Percentiles rank a stretch among this genome's conserved stretches.
phyloP scores from a whole-genome alignment of 2,797 vertebrate genomes.

The Amphiprion clarkii region DNA sequence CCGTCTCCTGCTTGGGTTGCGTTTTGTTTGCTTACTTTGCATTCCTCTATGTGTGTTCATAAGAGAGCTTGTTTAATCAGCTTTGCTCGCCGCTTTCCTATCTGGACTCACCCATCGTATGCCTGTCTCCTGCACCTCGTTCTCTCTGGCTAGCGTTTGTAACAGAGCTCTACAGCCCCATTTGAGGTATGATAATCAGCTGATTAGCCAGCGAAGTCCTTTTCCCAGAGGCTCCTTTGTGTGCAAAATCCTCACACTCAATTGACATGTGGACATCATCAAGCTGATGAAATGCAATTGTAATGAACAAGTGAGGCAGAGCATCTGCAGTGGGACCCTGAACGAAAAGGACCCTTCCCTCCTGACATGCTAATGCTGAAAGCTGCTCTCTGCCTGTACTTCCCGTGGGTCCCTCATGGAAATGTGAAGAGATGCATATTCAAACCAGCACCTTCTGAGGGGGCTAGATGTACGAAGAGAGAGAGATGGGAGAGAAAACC shows the following conservation, averaged over 20 bases:
- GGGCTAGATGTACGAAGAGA: conserved; percentile 83
- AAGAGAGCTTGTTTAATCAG: conserved; percentile 79
- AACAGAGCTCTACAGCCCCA: conserved; percentile 90
- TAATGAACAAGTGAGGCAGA: conserved; percentile 99
- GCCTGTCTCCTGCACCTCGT: conserved; percentile 79
- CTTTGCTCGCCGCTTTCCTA: conserved; percentile 66
- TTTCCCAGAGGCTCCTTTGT: conserved; percentile 99
- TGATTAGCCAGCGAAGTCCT: conserved; percentile 99
- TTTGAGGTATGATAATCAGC: conserved; percentile 99
- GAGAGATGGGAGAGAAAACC: conserved; percentile 69
- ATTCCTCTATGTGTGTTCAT: conserved; percentile 77
- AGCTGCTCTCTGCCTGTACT: conserved; percentile 98
- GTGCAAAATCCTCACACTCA: conserved; percentile 99
- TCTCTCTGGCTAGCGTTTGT: conserved; percentile 85
- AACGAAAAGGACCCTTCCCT: conserved; percentile 95
- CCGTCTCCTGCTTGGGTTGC: conserved; percentile 69
- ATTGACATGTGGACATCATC: conserved; percentile 99
- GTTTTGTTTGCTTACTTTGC: conserved; percentile 82
- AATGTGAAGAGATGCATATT: conserved; percentile 99
- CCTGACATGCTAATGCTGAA: conserved; percentile 99
- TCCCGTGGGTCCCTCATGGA: conserved; percentile 96
- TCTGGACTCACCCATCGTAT: conserved; percentile 74
- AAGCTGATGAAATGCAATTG: conserved; percentile 99
- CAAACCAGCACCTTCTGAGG: conserved; percentile 93
- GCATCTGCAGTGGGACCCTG: conserved; percentile 97